A percentile compares a stretch with the other conserved stretches of the same genome.
Evolutionary conservation across 2,888 invertebrate genomes (phyloP).

Genomic region (Ctena decussata): DNA sequence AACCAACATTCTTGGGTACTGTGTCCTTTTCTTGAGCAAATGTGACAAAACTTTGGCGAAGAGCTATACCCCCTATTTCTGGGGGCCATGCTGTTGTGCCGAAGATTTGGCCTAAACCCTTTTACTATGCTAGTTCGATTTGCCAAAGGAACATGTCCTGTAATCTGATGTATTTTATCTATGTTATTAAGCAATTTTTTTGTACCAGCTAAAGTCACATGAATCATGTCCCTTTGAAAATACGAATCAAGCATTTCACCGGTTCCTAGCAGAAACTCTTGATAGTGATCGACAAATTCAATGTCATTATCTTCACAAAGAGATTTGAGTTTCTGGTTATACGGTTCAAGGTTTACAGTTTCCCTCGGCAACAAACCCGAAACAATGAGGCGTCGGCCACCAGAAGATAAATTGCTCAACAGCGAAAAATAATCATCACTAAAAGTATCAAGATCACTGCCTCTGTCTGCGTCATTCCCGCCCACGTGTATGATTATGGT

Average conservation of each 20-base stretch:
- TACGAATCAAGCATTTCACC: not conserved
- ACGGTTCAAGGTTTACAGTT: not conserved
- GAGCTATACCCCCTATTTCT: too few species aligned
- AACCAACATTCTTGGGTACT: not conserved
- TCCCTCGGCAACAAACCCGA: not conserved
- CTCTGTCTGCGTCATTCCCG: not conserved
- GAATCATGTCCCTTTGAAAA: not conserved
- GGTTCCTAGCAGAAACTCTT: not conserved
- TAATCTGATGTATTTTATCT: not conserved
- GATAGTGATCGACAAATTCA: not conserved
- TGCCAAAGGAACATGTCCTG: not conserved
- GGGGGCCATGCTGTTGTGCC: too few species aligned
- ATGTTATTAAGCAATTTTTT: not conserved
- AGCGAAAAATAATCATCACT: not conserved
- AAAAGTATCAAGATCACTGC: not conserved
- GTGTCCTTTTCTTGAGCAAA: not conserved
- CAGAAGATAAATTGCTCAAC: not conserved
- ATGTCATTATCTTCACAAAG: not conserved
- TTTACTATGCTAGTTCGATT: too few species aligned
- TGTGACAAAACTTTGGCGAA: not conserved
- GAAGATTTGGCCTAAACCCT: too few species aligned
- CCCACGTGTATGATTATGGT: not conserved
- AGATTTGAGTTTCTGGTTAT: not conserved
- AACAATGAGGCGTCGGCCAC: not conserved
- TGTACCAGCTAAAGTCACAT: not conserved